Base-by-base conservation (phyloP, 2,888 invertebrate genomes). In the Tortricodes alternella region DNA sequence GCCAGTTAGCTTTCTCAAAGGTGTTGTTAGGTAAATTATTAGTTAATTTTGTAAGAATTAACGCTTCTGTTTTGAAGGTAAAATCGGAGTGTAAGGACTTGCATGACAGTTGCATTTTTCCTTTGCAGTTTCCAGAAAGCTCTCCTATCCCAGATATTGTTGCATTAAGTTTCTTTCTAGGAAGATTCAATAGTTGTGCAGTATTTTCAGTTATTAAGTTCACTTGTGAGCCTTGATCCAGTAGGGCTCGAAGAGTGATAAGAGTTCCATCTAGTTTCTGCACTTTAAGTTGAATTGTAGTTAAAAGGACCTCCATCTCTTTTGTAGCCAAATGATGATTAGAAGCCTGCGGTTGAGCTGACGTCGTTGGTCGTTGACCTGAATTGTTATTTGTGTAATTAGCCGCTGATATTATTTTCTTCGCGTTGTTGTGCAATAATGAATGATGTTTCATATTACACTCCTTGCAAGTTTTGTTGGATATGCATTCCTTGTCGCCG, bases 161-260 rank as follows among this genome's bases (percentile, higher is more conserved):
- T 0, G 53, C 62, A 6, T 48, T 49, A n/a, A 52, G 48, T 24
- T 46, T 44, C 1, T 21, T 46, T 34, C 61, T 34, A 9, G 51
- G 59, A 1, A 62, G 15, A 1, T 48, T 52, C 15, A 61, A 27
- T 8, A 24, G 15, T 18, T 62, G 62, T 0, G 62, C 60, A 1
- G 62, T 61, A 1, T 53, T 59, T 48, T 62, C 60, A 6, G 61
- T 53, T 24, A 62, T 56, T 1, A 62, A 43, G 1, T 46, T 50
- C 0, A 59, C 52, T 58, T 64, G 64, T 11, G 59, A 55, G n/a
- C 64, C 61, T 39, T 62, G 64, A 27, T 64, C 62, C 0, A 64
- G 29, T 1, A 62, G 46, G 1, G 53, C 60, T 16, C 61, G 38
- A 29, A 64, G 43, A 11, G 37, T 62, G 6, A 56, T 9, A 18